Evolutionary conservation across 2,797 vertebrate genomes (phyloP), one percentile per base, ranked within the genome.

Genomic region (Perdix hodgsoniae): DNA sequence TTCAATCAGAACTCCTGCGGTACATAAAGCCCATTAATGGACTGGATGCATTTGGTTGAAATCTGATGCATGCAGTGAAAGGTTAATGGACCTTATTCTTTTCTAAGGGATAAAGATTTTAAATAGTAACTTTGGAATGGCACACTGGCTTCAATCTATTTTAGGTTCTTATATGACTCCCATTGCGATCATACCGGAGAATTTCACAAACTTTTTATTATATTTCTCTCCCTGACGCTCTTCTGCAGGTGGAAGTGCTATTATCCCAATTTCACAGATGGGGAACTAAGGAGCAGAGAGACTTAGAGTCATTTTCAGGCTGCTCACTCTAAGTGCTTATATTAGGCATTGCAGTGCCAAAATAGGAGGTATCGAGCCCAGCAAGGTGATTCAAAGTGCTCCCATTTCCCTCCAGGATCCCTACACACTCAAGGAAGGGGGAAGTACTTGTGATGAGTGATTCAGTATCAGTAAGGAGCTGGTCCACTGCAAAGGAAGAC

Each of bases 21-120:
- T 93, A 93, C 93, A 88, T 95, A 93, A 96, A 95, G 90, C 73
- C 91, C 83, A 93, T 95, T 95, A 93, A 94, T 88, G 89, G 92
- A 95, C 89, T 96, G 60, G 92, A 93, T 93, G 93, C 87, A 93
- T 95, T 89, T 94, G 92, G 87, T 42, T 91, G 95, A 96, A 95
- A 96, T 93, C 89, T 93, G 92, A 95, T 90, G 91, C 87, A 92
- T 83, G 52, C 67, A 89, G 93, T 95, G 92, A 92, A 95, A 96
- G 93, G 91, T 94, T 96, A 96, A 93, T 95, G 92, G 95, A 95
- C 94, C 86, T 95, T 96, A 94, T 81, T 94, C 70, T 95, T 95
- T 95, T 95, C 89, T 81, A 92, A 88, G 56, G 90, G 84, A 92
- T 94, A 91, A 95, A 94, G 86, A 91, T 93, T 95, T 94, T 94